Evolutionary conservation across 30 jellyfish, hydroid and myxozoan species (phyloP), one percentile per base, ranked within the genome.

Genomic region (Turritopsis rubra): DNA sequence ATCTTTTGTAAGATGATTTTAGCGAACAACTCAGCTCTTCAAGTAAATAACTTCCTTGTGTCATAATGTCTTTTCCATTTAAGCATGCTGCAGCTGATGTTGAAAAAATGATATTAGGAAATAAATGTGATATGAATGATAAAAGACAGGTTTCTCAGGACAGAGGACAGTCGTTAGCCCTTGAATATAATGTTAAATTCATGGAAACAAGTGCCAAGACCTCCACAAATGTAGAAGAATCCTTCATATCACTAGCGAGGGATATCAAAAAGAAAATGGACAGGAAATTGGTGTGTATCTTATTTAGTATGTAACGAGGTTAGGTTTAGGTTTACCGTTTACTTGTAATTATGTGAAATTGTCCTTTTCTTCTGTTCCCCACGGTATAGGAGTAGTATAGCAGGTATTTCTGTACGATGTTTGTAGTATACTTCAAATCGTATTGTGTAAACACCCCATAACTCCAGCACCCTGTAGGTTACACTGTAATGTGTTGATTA

Each of bases 81-180:
- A 31, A 93, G 98, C 98, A 93, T 81, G 98, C 98, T 0, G 93
- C 93, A 17, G 98, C 92, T 20, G 98, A 85, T 52, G 98, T 93
- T 1, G 98, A 93, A 66, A 85, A 85, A 52, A 93, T 93, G 98
- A 86, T 93, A 29, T 86, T 93, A 8, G 98, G 98, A 20, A 93
- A 93, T 82, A 93, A 93, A 93, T 93, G 98, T 73, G 98, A 93
- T 66, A 87, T 93, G 96, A 91, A 88, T 21, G 95, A 87, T 83
- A 93, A 93, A 82, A 68, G 98, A 54, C 92, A 81, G 72, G 96
- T 93, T 13, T 82, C 95, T 21, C 86, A 82, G 72, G 96, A 88
- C 20, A 72, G 96, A 41, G 98, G 97, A 13, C 95, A 91, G 52
- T 81, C 78, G 19, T 52, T 80, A 53, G 97, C 97, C 16, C 21